Conservation (phyloP, 2,888 invertebrate genomes). For the Drosophila flavopinicola region DNA sequence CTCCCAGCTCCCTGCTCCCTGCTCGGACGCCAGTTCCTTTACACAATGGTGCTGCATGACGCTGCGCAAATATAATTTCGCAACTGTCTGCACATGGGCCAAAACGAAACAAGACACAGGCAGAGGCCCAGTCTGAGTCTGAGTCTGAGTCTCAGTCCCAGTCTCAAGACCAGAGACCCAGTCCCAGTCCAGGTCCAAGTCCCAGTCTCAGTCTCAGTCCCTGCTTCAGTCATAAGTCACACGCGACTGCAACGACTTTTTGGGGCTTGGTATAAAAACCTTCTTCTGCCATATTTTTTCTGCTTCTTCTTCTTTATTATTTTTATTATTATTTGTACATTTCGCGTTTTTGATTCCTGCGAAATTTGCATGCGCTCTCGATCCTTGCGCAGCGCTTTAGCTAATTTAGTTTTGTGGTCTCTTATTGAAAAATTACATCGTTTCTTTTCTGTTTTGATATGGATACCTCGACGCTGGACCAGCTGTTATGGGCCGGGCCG, state of each 20-base stretch:
- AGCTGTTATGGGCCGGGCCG: conserved; percentile 31
- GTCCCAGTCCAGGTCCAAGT: conserved; percentile 1
- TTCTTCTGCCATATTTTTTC: conserved; percentile 16
- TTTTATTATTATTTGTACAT: conserved; percentile 62
- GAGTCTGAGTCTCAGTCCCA: conserved; percentile 22
- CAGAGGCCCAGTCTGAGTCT: conserved; percentile 15
- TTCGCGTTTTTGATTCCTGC: conserved; percentile 69
- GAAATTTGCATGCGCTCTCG: conserved; percentile 70
- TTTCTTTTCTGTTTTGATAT: conserved; percentile 22
- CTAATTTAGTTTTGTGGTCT: conserved; percentile 73
- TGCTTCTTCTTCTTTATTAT: conserved; percentile 53
- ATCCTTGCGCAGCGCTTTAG: conserved; percentile 36
- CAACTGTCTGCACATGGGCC: conserved; percentile 83
- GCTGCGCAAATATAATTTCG: conserved; percentile 82
- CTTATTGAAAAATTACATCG: conserved; percentile 76
- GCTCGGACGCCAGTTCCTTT: conserved; percentile 33
- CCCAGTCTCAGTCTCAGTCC: conserved; percentile 23
- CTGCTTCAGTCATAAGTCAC: conserved; percentile 73
- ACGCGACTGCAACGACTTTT: conserved; percentile 74
- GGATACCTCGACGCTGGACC: conserved; percentile 19
- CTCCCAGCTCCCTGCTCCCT: conserved; percentile 4
- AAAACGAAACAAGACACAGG: conserved; percentile 66
- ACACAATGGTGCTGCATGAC: conserved; percentile 74
- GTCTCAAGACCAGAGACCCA: conserved; percentile 12
- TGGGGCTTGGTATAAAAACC: conserved; percentile 52